Evolutionary conservation across 2,113 vertebrate species (phyloP), one percentile per base, ranked within the genome.

Genomic region (Microcebus tavaratra): DNA sequence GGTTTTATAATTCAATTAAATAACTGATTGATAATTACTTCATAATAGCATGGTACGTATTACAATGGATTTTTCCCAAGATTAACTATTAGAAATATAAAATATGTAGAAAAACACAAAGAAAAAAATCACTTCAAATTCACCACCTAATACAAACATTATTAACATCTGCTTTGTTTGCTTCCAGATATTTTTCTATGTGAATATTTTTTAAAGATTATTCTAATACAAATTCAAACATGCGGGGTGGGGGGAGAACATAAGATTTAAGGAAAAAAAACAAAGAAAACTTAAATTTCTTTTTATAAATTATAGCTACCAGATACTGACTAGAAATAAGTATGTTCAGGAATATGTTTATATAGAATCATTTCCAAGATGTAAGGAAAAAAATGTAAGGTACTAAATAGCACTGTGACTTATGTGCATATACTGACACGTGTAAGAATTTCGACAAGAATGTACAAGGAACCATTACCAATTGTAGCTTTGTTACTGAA

Each of bases 1-100:
- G 34, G n/a, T 72, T 97, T 97, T 95, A 96, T 55, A 91, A 94
- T 93, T 95, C 67, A 93, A 80, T 89, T 96, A 94, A 97, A 70
- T 61, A 95, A 80, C 70, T 78, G 78, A 94, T 75, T 97, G 63
- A 94, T 97, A 96, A 95, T 61, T 87, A 88, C 65, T 83, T 95
- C 75, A 90, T 81, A 90, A 90, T 29, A 79, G 20, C 55, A 83
- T 6, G 25, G 29, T 68, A 75, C 29, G 72, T 95, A 94, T 89
- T 94, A 93, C 94, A 96, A 89, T 95, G 4, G 31, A 67, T 65
- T 94, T 70, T 79, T 61, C 36, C 39, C 72, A 94, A 78, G 39
- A 18, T 29, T 73, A 82, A 86, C 82, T 90, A 15, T 72, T 82
- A 94, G 84, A 97, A 85, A 50, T 85, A 88, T 23, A 15, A 87